phyloP scores from a whole-genome alignment of 2,888 invertebrate species.

The Scaptodrosophila latifasciaeformis region DNA sequence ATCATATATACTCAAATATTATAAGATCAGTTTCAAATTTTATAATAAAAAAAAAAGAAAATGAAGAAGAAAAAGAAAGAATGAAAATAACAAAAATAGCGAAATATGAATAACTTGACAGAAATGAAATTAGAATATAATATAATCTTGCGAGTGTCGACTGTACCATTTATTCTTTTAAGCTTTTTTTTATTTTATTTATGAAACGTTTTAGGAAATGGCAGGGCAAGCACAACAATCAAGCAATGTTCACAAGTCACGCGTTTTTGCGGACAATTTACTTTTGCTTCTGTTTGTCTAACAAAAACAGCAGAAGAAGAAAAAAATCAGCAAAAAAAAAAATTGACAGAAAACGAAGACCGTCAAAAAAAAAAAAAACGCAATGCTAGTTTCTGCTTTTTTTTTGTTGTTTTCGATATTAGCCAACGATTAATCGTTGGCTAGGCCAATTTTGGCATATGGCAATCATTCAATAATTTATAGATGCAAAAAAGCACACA shows the following conservation, averaged over 20 bases:
- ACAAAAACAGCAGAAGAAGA: conserved; percentile 4
- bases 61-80: no score
- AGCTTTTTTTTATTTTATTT: no score
- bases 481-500: conserved; percentile 1
- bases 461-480: conserved; percentile 51
- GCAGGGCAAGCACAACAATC: background rate
- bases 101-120: no score
- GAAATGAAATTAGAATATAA: no score
- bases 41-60: no score
- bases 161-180: no score
- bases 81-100: no score
- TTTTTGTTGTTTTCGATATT: conserved; percentile 2
- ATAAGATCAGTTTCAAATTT: no score
- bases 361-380: background rate
- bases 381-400: background rate
- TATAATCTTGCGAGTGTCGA: no score
- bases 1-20: no score
- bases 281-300: no score
- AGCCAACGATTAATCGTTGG: conserved; percentile 45
- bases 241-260: conserved; percentile 52
- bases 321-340: conserved; percentile 1
- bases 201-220: conserved; percentile 10
- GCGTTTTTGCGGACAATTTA: conserved; percentile 19
- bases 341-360: conserved; percentile 9
- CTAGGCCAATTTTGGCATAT: conserved; percentile 51